Evolutionary conservation across 2,888 invertebrate species (phyloP).

Genomic region (Eristalis tenax): DNA sequence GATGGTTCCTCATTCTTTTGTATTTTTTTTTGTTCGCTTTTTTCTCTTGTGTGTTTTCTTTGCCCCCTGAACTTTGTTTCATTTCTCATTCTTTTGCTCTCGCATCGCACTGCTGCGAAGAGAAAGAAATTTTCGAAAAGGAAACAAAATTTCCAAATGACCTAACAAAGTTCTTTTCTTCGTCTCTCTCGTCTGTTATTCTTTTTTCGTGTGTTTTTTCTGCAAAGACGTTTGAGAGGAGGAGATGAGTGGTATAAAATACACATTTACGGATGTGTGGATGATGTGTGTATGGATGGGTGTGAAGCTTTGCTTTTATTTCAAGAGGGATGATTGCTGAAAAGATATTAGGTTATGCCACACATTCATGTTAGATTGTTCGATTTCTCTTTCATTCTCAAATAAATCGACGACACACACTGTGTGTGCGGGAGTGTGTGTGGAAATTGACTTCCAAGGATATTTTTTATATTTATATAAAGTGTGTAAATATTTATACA

Average conservation of each 20-base stretch:
- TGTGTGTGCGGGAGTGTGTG: background rate
- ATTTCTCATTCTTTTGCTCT: background rate
- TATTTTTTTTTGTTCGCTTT: background rate
- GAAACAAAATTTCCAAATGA: constrained; percentile 37
- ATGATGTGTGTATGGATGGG: background rate
- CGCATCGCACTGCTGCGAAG: background rate
- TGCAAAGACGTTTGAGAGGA: background rate
- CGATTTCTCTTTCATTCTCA: background rate
- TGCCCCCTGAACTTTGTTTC: constrained; percentile 3
- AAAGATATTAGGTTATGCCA: background rate
- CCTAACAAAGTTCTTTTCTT: constrained; percentile 54
- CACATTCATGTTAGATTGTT: background rate
- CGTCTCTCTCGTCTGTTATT: constrained; percentile 3
- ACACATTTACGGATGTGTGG: background rate
- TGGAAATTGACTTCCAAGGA: background rate
- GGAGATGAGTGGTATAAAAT: background rate
- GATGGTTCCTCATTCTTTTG: constrained; percentile 2
- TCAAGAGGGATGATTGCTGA: background rate
- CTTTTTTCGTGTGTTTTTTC: background rate
- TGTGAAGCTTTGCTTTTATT: background rate
- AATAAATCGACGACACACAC: background rate
- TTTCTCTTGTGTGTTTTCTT: background rate
- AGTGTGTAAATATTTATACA: background rate
- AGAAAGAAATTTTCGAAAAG: background rate
- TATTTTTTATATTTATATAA: background rate